A percentile compares a stretch with the other conserved stretches of the same genome.
These are phyloP conservation scores for Galeopsomyia nigrocyanea DNA, from an alignment of 2,888 invertebrate genomes.

Conservation along the genomic window DNA sequence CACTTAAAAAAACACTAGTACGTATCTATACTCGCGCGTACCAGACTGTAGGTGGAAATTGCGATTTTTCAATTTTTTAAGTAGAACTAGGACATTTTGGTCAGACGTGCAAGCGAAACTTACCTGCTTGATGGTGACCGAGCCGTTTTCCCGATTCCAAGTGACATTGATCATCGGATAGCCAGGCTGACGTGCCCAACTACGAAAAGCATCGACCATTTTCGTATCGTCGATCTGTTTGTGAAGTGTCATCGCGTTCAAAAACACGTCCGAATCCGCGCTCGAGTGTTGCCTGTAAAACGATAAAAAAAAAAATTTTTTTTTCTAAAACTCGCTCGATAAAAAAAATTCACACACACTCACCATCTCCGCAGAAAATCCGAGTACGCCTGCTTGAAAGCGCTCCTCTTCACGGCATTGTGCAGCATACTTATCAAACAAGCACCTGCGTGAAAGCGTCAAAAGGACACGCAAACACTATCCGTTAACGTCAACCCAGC, in stretches of 20 bases:
- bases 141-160: conserved; percentile 56
- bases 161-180: conserved; percentile 63
- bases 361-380: conserved; percentile 62
- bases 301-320: not conserved
- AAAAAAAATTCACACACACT: too few species aligned
- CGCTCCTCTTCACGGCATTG: conserved; percentile 56
- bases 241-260: conserved; percentile 39
- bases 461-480: too few species aligned
- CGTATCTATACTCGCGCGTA: too few species aligned
- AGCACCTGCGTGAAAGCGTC: conserved; percentile 57
- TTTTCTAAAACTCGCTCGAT: too few species aligned
- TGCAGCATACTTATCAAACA: conserved; percentile 66
- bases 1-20: too few species aligned
- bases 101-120: not conserved
- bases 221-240: conserved; percentile 25
- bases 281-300: conserved; percentile 54
- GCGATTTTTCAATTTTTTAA: too few species aligned
- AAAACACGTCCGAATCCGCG: conserved; percentile 54
- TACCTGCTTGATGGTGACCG: conserved; percentile 59
- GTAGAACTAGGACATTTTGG: too few species aligned
- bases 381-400: conserved; percentile 60
- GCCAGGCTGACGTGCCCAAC: conserved; percentile 60
- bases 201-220: conserved; percentile 54
- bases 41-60: too few species aligned
- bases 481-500: too few species aligned